A percentile compares a stretch with the other conserved stretches of the same genome.
phyloP scores from a whole-genome alignment of 2,113 vertebrate species.

The Ovibos moschatus region DNA sequence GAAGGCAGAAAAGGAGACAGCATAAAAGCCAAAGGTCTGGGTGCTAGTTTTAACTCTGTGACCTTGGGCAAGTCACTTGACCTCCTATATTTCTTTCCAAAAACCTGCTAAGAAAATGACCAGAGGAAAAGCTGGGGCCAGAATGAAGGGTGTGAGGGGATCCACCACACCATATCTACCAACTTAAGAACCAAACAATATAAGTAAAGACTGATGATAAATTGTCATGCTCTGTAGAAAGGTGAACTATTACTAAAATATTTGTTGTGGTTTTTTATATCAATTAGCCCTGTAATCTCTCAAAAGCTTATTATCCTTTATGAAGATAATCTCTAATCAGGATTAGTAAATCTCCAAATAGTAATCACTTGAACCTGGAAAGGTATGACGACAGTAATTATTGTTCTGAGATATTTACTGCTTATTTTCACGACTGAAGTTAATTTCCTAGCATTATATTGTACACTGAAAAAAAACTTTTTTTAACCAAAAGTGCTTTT shows the following conservation, averaged over 20 bases:
- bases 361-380: not conserved
- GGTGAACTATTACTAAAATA: not conserved
- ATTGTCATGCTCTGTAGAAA: not conserved
- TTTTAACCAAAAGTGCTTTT: not conserved
- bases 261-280: conserved; percentile 7
- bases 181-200: not conserved
- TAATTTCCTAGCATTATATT: not conserved
- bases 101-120: not conserved
- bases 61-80: not conserved
- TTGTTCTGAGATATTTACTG: not conserved
- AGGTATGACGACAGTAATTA: not conserved
- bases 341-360: not conserved
- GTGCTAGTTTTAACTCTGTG: not conserved
- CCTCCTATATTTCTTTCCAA: not conserved
- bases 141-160: not conserved
- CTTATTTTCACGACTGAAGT: not conserved
- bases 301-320: not conserved
- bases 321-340: not conserved
- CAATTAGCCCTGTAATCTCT: not conserved
- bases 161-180: not conserved
- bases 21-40: not conserved
- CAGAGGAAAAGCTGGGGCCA: not conserved
- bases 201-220: not conserved
- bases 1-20: not conserved
- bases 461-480: not conserved